Evolutionary conservation across 2,113 vertebrate genomes (phyloP), one percentile per base, ranked within the genome.

Genomic region (Amphiprion ocellaris): DNA sequence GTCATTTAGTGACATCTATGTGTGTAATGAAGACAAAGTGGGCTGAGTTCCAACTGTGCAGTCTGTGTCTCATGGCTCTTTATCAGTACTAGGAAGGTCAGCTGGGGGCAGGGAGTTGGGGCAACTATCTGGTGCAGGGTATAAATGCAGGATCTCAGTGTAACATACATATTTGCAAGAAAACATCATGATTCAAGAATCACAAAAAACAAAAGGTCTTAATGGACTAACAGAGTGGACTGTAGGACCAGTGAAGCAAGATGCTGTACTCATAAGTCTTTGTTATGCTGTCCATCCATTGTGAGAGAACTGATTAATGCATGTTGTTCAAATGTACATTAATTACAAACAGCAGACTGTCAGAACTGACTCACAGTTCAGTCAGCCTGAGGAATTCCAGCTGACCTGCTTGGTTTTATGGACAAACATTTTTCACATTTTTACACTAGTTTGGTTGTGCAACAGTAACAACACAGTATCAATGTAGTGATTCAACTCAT

Each of bases 11-110:
- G 79, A n/a, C 56, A 72, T 88, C 71, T 75, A 30, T 77, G 56
- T 85, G 53, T 77, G 53, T 86, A 80, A 87, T 87, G 84, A 90
- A 92, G 88, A 88, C 78, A 49, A 74, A 90, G 62, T 74, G 78
- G 59, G 21, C 67, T 69, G 47, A 1, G 39, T 61, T 60, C 21
- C 73, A 74, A 61, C 68, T 72, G 71, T 5, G 2, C 47, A n/a
- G 60, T 28, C 30, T 6, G 5, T 59, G 64, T 62, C 63, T 64
- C 53, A 61, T 39, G 56, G 74, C 59, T 65, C 61, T 77, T 83
- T 55, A 78, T 85, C 73, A 81, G 58, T 50, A n/a, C 39, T 47
- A 24, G 44, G 74, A 52, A 55, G 54, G 71, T 77, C 77, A 75
- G 21, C n/a, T 6, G n/a, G 10, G 58, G 37, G 49, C 28, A 78